Conservation (phyloP, 2,797 vertebrate genomes). For the Enteromius mattozi region DNA sequence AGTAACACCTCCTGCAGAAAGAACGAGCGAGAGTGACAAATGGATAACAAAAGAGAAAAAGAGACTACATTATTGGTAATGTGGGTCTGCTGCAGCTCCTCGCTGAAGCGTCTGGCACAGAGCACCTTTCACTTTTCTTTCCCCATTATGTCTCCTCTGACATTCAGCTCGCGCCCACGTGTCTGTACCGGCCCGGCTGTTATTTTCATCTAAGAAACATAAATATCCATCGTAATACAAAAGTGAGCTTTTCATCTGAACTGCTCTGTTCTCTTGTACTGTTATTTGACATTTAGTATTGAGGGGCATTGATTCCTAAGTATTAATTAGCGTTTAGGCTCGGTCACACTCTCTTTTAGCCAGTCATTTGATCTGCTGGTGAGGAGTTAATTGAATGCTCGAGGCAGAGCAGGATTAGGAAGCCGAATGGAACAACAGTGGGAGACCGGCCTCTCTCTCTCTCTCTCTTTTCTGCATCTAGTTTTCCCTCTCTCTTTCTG, state of each 20-base stretch:
- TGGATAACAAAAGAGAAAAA: conserved; percentile 21
- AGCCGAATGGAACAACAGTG: conserved; percentile 46
- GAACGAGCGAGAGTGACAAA: conserved; percentile 6
- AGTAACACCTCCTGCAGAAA: neutral
- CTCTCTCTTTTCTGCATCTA: neutral
- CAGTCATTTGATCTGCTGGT: conserved; percentile 69
- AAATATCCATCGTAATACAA: conserved; percentile 54
- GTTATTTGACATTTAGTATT: conserved; percentile 58
- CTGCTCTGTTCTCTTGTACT: conserved; percentile 42
- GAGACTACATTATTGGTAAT: conserved; percentile 21
- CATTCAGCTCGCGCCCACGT: conserved; percentile 55
- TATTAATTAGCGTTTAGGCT: conserved; percentile 78
- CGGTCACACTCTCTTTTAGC: conserved; percentile 68
- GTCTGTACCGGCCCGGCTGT: conserved; percentile 54
- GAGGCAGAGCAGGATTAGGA: conserved; percentile 60
- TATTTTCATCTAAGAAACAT: conserved; percentile 59
- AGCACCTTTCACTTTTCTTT: conserved; percentile 47
- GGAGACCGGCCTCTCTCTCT: conserved; percentile 25
- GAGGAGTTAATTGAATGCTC: conserved; percentile 71
- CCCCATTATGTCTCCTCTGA: conserved; percentile 58
- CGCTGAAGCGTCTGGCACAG: conserved; percentile 30
- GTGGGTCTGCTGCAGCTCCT: conserved; percentile 27
- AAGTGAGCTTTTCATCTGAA: conserved; percentile 53
- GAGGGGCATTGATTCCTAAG: conserved; percentile 71
- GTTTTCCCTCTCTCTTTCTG: neutral